Conservation (phyloP, 2,113 vertebrate genomes). For the Suricata suricatta region DNA sequence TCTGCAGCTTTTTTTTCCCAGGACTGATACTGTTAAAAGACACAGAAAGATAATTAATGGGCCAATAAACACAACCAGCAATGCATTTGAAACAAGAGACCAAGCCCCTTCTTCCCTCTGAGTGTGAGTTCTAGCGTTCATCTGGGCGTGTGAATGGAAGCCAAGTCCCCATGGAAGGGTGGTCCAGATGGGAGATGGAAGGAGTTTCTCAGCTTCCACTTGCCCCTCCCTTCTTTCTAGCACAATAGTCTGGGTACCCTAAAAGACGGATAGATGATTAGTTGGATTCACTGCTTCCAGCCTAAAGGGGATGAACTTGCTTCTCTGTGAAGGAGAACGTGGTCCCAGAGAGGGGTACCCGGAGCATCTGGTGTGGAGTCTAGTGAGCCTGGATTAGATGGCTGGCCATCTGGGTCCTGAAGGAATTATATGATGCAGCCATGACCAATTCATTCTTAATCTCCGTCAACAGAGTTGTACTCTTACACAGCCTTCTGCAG, state of each 20-base stretch:
- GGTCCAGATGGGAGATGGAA: background rate
- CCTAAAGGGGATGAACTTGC: background rate
- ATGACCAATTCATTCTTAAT: background rate
- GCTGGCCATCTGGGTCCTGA: background rate
- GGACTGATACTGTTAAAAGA: constrained; percentile 60
- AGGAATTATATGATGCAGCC: background rate
- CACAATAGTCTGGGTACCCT: background rate
- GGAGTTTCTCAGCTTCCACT: background rate
- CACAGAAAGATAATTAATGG: constrained; percentile 68
- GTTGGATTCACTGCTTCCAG: background rate
- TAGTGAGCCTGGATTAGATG: background rate
- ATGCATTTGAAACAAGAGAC: constrained; percentile 55
- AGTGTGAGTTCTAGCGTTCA: constrained; percentile 52
- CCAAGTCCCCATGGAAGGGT: background rate
- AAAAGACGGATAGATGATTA: background rate
- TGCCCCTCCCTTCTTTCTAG: background rate
- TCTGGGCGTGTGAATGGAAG: background rate
- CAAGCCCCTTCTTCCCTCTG: constrained; percentile 16
- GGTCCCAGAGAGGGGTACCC: background rate
- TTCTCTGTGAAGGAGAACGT: background rate
- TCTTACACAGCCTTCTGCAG: background rate
- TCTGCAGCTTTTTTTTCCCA: constrained; percentile 39
- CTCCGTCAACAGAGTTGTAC: background rate
- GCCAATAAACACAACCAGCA: constrained; percentile 54
- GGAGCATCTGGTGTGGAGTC: background rate